Conservation (phyloP, 2,113 vertebrate genomes). For the Laterallus jamaicensis region DNA sequence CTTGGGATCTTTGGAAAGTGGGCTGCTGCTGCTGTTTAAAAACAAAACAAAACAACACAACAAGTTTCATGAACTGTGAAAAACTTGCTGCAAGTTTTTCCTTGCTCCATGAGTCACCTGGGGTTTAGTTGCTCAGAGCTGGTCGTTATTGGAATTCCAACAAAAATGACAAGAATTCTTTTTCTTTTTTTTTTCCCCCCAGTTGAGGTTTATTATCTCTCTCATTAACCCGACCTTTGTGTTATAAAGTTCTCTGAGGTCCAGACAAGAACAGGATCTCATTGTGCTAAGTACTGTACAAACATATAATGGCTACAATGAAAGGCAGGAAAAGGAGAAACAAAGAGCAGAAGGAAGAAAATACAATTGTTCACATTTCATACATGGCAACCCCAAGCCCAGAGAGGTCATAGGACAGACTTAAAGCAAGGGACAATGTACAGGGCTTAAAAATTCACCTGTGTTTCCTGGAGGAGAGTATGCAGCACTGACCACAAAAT, state of each 20-base stretch:
- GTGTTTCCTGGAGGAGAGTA: background rate
- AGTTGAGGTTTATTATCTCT: conserved; percentile 41
- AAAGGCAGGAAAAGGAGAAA: background rate
- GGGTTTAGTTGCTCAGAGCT: background rate
- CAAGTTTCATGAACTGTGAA: background rate
- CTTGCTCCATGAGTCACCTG: conserved; percentile 19
- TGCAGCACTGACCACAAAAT: background rate
- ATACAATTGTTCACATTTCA: background rate
- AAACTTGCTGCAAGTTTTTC: conserved; percentile 2
- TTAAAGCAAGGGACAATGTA: background rate
- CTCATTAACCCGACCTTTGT: conserved; percentile 40
- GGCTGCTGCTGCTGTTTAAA: background rate
- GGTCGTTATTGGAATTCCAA: conserved; percentile 29
- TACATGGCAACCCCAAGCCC: background rate
- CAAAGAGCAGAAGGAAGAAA: conserved; percentile 2
- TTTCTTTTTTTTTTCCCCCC: background rate
- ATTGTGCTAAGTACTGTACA: conserved; percentile 52
- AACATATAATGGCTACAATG: conserved; percentile 43
- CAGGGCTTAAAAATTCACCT: conserved; percentile 7
- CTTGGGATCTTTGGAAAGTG: background rate
- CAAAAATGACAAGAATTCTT: conserved; percentile 26
- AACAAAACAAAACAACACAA: background rate
- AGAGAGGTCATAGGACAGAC: background rate
- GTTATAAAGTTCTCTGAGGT: conserved; percentile 22
- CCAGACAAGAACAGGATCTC: conserved; percentile 46